phyloP scores from a whole-genome alignment of 37 sponge, comb jelly and placozoan genomes.

The Oopsacas minuta region DNA sequence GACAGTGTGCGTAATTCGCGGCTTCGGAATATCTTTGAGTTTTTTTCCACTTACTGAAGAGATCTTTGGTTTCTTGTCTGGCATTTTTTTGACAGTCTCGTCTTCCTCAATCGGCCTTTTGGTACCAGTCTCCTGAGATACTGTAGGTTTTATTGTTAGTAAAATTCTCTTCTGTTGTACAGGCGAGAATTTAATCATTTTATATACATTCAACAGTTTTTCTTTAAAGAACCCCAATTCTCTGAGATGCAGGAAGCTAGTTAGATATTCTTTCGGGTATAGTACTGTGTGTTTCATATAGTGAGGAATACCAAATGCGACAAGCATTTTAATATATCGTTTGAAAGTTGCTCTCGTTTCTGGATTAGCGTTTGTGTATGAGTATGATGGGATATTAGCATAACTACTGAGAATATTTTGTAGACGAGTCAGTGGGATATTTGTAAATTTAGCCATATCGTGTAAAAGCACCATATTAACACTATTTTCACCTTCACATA shows the following conservation, averaged over 20 bases:
- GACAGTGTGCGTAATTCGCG: background rate
- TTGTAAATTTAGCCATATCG: background rate
- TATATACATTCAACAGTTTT: background rate
- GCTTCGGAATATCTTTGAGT: background rate
- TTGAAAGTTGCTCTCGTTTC: background rate
- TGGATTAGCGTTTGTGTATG: background rate
- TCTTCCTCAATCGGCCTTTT: background rate
- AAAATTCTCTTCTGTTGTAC: constrained; percentile 1
- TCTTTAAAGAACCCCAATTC: background rate
- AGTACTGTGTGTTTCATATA: background rate
- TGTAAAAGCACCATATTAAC: background rate
- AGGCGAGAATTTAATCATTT: background rate
- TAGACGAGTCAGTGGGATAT: background rate
- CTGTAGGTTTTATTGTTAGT: background rate
- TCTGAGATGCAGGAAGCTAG: background rate
- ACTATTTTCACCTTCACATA: background rate
- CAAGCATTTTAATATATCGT: background rate
- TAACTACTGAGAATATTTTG: background rate
- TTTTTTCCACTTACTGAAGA: background rate
- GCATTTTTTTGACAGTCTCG: background rate
- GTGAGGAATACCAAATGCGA: background rate
- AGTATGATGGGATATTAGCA: background rate
- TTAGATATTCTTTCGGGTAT: background rate
- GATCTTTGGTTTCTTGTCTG: background rate
- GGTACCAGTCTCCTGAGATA: background rate